Evolutionary conservation across 2,113 vertebrate genomes (phyloP).

Genomic region (Pristiophorus japonicus): DNA sequence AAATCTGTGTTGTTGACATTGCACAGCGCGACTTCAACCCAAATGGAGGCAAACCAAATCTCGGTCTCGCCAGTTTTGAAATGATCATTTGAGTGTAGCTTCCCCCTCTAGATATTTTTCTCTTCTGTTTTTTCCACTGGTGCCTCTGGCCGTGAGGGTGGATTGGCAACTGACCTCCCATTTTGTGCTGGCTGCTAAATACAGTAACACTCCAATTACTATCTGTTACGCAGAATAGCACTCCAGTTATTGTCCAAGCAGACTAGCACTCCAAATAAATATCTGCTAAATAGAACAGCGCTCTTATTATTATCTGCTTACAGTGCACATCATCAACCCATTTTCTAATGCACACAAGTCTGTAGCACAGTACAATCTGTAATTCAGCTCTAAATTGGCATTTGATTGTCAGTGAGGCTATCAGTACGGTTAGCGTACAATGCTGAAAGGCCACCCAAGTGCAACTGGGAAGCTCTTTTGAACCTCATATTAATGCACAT

Average conservation of each 20-base stretch:
- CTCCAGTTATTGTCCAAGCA: background rate
- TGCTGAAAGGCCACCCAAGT: background rate
- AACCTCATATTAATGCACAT: background rate
- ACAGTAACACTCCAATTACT: background rate
- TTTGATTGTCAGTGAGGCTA: background rate
- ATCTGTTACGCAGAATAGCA: too few relatives aligned
- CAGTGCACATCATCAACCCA: background rate
- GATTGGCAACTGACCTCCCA: background rate
- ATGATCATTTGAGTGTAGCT: background rate
- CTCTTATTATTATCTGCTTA: background rate
- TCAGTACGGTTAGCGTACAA: background rate
- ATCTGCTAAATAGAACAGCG: background rate
- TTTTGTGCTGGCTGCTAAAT: background rate
- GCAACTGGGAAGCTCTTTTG: background rate
- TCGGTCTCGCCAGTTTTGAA: background rate
- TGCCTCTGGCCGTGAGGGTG: background rate
- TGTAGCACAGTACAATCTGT: too few relatives aligned
- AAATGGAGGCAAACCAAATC: background rate
- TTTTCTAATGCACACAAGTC: background rate
- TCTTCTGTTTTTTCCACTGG: background rate
- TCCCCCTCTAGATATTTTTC: background rate
- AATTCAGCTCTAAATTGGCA: background rate
- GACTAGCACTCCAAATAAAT: background rate
- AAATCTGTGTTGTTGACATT: background rate
- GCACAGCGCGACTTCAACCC: background rate